Percentiles rank a stretch among this genome's conserved stretches.
These are phyloP conservation scores for Lepidonotus clava DNA, from an alignment of 2,888 invertebrate species.

Conservation along the genomic window DNA sequence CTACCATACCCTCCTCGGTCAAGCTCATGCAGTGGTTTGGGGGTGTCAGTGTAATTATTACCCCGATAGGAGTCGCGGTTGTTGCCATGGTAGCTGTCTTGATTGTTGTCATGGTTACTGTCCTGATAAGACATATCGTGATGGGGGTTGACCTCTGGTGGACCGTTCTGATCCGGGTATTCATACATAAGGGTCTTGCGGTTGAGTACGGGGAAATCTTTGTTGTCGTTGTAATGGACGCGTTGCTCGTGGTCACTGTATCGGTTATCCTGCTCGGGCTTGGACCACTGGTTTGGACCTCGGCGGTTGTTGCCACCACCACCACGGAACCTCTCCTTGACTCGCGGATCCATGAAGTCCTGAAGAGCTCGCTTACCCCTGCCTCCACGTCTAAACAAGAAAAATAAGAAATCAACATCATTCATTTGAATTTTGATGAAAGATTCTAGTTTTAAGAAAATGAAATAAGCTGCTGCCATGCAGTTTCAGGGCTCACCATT, in stretches of 20 bases:
- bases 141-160: background rate
- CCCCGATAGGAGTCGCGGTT: conserved; percentile 11
- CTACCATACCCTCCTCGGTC: background rate
- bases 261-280: background rate
- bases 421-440: too few relatives aligned
- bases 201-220: conserved; percentile 41
- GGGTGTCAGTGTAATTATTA: background rate
- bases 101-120: conserved; percentile 36
- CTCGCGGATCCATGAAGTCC: conserved; percentile 45
- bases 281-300: conserved; percentile 14
- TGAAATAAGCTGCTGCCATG: too few relatives aligned
- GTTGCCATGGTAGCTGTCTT: background rate
- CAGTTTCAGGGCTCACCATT: too few relatives aligned
- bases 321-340: background rate
- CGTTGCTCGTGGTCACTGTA: conserved; percentile 5
- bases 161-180: conserved; percentile 3
- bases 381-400: conserved; percentile 21
- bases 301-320: conserved; percentile 12
- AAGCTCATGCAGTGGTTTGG: too few relatives aligned
- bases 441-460: too few relatives aligned
- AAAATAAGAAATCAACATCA: too few relatives aligned
- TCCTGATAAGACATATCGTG: background rate
- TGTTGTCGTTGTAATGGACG: background rate
- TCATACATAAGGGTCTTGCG: conserved; percentile 13
- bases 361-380: background rate